These are phyloP conservation scores for Brassicogethes aeneus DNA, from an alignment of 2,888 invertebrate genomes.

Conservation along the genomic window DNA sequence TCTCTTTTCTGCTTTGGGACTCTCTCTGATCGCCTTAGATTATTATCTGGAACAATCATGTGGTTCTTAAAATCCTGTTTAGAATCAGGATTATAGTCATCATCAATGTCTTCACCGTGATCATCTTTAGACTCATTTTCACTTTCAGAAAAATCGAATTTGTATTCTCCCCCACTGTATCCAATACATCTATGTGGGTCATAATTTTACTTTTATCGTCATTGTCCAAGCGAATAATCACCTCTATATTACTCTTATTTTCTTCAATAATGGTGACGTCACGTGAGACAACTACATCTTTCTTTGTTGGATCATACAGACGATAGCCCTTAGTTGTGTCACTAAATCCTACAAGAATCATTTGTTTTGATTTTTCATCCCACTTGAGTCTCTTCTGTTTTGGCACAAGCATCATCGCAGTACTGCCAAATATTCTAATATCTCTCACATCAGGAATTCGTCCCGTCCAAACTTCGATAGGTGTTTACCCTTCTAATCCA, in stretches of 20 bases:
- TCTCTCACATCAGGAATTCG: conserved; percentile 27
- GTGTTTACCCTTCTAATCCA: conserved; percentile 6
- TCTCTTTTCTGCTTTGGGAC: conserved; percentile 15
- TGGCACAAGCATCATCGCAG: conserved; percentile 26
- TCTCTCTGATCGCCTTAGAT: conserved; percentile 15
- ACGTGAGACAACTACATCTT: conserved; percentile 7
- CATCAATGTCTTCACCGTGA: conserved; percentile 3
- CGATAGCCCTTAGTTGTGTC: conserved; percentile 21
- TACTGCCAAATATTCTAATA: conserved; percentile 30
- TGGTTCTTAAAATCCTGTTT: background rate
- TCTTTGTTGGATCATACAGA: conserved; percentile 11
- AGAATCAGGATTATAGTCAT: conserved; percentile 2
- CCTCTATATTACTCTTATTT: background rate
- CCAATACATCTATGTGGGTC: conserved; percentile 9
- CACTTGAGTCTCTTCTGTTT: conserved; percentile 26
- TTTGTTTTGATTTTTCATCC: conserved; percentile 25
- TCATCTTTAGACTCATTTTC: no score
- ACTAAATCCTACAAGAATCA: conserved; percentile 24
- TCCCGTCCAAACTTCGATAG: conserved; percentile 14
- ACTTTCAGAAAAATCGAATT: no score
- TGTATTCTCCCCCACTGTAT: conserved; percentile 12
- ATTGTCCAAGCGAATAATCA: background rate
- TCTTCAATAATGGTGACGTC: conserved; percentile 13
- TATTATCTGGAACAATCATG: conserved; percentile 1
- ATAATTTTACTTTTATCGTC: background rate